Percentiles rank a stretch among this genome's conserved stretches.
These are phyloP conservation scores for Melanerpes aurifrons DNA, from an alignment of 2,113 vertebrate genomes.

Conservation along the genomic window DNA sequence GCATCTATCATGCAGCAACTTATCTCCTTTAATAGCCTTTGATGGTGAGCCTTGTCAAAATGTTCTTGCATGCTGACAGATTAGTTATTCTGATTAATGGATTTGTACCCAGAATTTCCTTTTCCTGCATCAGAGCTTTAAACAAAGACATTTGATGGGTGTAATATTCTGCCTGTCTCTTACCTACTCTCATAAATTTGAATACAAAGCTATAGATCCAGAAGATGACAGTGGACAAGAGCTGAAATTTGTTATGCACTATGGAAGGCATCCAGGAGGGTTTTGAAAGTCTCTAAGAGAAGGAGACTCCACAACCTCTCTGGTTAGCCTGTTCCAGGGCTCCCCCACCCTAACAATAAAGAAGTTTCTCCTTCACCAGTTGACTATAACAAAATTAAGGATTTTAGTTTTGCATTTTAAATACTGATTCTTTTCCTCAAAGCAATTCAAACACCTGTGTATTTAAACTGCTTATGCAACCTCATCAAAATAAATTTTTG, in stretches of 20 bases:
- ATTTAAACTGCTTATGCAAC: neutral
- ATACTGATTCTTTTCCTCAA: neutral
- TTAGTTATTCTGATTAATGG: neutral
- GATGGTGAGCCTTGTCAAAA: neutral
- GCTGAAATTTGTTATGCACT: neutral
- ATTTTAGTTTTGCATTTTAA: neutral
- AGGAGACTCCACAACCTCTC: too few relatives aligned
- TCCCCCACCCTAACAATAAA: too few relatives aligned
- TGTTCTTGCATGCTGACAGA: neutral
- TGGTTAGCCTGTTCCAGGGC: too few relatives aligned
- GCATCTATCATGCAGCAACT: neutral
- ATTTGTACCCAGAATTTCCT: neutral
- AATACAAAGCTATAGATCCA: neutral
- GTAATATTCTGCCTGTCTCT: neutral
- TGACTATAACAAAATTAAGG: neutral
- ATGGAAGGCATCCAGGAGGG: too few relatives aligned
- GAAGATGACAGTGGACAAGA: neutral
- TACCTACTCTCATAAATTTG: neutral
- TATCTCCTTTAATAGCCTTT: neutral
- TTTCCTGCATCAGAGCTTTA: neutral
- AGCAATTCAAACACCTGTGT: neutral
- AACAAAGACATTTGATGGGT: neutral
- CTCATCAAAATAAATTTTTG: neutral
- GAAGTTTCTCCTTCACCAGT: neutral
- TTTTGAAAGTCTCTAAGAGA: too few relatives aligned